Evolutionary conservation across 2,797 vertebrate genomes (phyloP).

Genomic region (Danio kyathit): DNA sequence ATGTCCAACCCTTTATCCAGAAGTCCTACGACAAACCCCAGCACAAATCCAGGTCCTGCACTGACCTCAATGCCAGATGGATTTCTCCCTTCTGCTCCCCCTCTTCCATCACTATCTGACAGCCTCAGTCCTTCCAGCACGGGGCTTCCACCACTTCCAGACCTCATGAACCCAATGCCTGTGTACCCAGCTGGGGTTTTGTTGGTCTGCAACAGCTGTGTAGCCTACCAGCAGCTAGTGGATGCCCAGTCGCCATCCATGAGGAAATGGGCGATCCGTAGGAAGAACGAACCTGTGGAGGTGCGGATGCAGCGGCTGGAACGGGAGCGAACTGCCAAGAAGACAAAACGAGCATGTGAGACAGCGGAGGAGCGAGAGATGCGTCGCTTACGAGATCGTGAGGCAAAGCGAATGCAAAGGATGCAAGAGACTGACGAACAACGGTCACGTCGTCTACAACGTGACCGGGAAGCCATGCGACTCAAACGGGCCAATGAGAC

Average conservation of each 20-base stretch:
- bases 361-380: slow-evolving; percentile 90
- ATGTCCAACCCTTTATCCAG: slow-evolving; percentile 76
- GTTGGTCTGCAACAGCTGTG: slow-evolving; percentile 95
- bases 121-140: slow-evolving; percentile 76
- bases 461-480: slow-evolving; percentile 97
- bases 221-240: slow-evolving; percentile 91
- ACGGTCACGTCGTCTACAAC: slow-evolving; percentile 89
- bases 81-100: slow-evolving; percentile 77
- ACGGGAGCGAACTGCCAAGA: slow-evolving; percentile 95
- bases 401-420: slow-evolving; percentile 95
- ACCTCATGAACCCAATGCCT: slow-evolving; percentile 80
- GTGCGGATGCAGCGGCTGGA: slow-evolving; percentile 91
- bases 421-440: slow-evolving; percentile 97
- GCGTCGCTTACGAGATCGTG: slow-evolving; percentile 91
- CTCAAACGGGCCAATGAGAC: slow-evolving; percentile 95
- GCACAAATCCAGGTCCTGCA: slow-evolving; percentile 68
- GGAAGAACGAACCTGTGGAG: slow-evolving; percentile 92
- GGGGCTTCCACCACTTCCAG: slow-evolving; percentile 77
- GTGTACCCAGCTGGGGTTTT: slow-evolving; percentile 94
- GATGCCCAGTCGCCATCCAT: slow-evolving; percentile 85
- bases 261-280: slow-evolving; percentile 90
- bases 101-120: slow-evolving; percentile 78
- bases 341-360: slow-evolving; percentile 94
- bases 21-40: slow-evolving; percentile 74
- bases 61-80: slow-evolving; percentile 76